Percentiles rank a stretch among this genome's conserved stretches.
phyloP scores from a whole-genome alignment of 2,113 vertebrate genomes.

The Nymphicus hollandicus region DNA sequence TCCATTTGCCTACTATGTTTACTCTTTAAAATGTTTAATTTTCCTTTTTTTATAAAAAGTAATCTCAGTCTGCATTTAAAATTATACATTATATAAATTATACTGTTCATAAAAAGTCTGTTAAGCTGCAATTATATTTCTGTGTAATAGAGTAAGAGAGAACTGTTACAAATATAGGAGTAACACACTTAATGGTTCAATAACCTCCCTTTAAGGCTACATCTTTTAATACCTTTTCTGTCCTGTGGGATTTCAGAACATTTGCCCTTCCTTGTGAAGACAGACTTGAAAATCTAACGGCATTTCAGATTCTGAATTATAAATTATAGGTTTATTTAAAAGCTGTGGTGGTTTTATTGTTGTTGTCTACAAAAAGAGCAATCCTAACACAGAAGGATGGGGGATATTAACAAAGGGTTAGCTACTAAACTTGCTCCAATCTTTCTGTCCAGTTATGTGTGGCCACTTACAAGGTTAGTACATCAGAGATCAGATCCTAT shows the following conservation, averaged over 20 bases:
- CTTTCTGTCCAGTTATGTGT: neutral
- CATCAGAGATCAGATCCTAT: neutral
- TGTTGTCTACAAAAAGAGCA: neutral
- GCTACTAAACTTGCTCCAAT: neutral
- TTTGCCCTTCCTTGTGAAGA: neutral
- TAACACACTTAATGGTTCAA: neutral
- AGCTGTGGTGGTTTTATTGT: neutral
- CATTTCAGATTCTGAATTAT: neutral
- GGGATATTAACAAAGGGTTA: neutral
- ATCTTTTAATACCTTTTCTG: neutral
- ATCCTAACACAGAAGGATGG: neutral
- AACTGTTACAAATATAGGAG: neutral
- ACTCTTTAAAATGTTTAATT: constrained; percentile 60
- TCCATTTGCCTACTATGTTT: constrained; percentile 64
- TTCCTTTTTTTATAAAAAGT: neutral
- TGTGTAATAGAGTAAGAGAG: neutral
- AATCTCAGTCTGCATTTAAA: constrained; percentile 10
- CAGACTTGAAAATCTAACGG: neutral
- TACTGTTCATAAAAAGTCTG: neutral
- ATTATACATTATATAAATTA: neutral
- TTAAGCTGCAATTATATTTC: constrained; percentile 35
- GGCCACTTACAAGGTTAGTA: neutral
- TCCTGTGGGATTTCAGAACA: neutral
- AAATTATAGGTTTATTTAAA: neutral
- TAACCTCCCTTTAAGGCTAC: neutral